Conservation (phyloP, 2,797 vertebrate species). For the Hozukius guyotensis region DNA sequence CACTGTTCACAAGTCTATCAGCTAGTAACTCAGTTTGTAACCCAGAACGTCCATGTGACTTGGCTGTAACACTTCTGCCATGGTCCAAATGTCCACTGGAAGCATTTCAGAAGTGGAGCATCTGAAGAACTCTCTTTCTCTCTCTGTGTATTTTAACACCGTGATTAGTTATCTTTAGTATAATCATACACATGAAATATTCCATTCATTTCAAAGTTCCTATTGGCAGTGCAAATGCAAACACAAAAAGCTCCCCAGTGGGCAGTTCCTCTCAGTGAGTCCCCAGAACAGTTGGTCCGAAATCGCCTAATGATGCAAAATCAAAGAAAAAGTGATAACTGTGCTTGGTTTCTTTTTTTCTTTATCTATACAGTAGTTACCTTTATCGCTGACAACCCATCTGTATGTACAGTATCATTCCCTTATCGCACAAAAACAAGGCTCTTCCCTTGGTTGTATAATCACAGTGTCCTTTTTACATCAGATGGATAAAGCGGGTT, state of each 20-base stretch:
- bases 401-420: not conserved
- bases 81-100: constrained; percentile 42
- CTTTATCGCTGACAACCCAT: not conserved
- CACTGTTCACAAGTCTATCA: constrained; percentile 10
- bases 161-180: not conserved
- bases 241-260: too few relatives aligned
- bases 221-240: too few relatives aligned
- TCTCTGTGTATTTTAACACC: not conserved
- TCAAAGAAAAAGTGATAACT: constrained; percentile 33
- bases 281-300: too few relatives aligned
- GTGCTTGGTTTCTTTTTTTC: not conserved
- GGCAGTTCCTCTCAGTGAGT: too few relatives aligned
- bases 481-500: constrained; percentile 33
- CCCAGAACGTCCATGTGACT: constrained; percentile 4
- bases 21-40: constrained; percentile 27
- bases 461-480: constrained; percentile 23
- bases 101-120: constrained; percentile 5
- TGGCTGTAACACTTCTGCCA: constrained; percentile 17
- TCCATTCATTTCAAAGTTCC: not conserved
- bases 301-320: constrained; percentile 32
- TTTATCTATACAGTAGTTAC: not conserved
- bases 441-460: not conserved
- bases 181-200: not conserved
- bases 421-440: constrained; percentile 1
- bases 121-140: constrained; percentile 1